Base-by-base conservation (phyloP, 2,888 invertebrate genomes). In the Hypselothyrea guttata region DNA sequence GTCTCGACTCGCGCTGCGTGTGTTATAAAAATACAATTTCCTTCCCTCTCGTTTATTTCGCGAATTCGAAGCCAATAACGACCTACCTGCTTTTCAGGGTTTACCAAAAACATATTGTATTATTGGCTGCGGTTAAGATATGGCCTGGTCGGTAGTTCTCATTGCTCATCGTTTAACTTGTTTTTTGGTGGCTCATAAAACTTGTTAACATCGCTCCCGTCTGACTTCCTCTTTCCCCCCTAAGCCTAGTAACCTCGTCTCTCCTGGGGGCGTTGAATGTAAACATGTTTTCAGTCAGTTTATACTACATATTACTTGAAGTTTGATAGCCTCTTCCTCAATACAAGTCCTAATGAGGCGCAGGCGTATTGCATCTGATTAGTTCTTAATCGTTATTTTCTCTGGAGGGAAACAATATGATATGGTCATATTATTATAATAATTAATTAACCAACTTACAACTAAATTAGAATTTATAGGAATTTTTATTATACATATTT, bases 111-210 rank as follows among this genome's bases (percentile, higher is more conserved):
- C n/a, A 28, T 28, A 16, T 16, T 42, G 5, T 22, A 22, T 22
- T 5, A 22, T 22, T 22, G 22, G 22, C 22, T 22, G 3, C n/a
- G 22, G 27, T 27, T 57, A 13, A 34, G 16, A 47, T 49, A 52
- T 42, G 41, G 48, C 55, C 38, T 57, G 41, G 31, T 49, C 42
- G 55, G 67, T 64, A 55, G 79, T 63, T 75, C 38, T 37, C 28
- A 37, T 40, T 57, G 53, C 38, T 42, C 38, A 71, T 69, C 65
- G 69, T 66, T 64, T 61, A 61, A 57, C 76, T 62, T 76, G 77
- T 76, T 72, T 75, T 72, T 79, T 79, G 71, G 73, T 76, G 75
- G 75, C 77, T 75, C 81, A 77, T 78, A 81, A 78, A 81, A 81
- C 77, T 81, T 78, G 78, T 78, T 77, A 78, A 81, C 78, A 78